These are phyloP conservation scores for Cephalopachus bancanus DNA, from an alignment of 2,797 vertebrate species.

Conservation along the genomic window DNA sequence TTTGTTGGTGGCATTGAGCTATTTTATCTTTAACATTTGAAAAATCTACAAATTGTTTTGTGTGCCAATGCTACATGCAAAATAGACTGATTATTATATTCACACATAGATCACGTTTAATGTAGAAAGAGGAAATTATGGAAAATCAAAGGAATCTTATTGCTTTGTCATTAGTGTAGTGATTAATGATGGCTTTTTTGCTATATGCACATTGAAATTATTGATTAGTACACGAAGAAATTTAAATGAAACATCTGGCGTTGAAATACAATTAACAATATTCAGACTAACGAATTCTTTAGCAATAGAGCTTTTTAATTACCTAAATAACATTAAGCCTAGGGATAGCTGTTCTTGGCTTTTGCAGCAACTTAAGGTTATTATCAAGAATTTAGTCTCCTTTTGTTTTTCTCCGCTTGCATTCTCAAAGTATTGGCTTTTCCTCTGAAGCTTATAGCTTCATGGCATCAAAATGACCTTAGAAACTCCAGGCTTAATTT, in stretches of 20 bases:
- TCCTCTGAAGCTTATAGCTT: neutral
- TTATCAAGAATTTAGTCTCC: neutral
- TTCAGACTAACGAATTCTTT: neutral
- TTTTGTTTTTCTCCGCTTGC: neutral
- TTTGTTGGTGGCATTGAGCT: neutral
- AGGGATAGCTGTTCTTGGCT: neutral
- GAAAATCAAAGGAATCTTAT: neutral
- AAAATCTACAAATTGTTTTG: neutral
- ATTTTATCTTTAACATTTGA: neutral
- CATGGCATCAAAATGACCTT: neutral
- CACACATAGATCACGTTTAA: neutral
- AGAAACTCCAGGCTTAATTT: neutral
- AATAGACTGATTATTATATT: neutral
- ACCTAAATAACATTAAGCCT: neutral
- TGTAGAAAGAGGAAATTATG: neutral
- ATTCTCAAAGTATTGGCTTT: neutral
- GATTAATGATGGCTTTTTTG: neutral
- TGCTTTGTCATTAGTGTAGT: neutral
- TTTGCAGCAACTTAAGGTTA: neutral
- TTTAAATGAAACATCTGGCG: neutral
- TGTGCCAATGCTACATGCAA: neutral
- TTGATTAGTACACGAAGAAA: neutral
- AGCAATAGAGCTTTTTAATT: neutral
- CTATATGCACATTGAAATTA: neutral
- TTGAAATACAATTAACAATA: neutral